Conservation (phyloP, 2,113 vertebrate genomes). For the Protobothrops mucrosquamatus region DNA sequence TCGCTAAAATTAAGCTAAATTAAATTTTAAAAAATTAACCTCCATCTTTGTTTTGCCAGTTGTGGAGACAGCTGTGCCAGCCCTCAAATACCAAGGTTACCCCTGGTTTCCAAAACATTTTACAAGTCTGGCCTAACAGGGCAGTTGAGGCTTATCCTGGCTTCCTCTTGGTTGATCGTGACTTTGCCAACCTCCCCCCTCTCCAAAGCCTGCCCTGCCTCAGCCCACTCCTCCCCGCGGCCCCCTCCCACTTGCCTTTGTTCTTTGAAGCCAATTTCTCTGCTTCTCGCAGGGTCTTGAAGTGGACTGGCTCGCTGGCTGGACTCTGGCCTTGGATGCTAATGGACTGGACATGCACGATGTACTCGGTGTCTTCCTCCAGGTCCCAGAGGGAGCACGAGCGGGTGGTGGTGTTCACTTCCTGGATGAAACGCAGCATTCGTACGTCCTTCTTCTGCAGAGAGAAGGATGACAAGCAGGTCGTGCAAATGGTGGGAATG, state of each 20-base stretch:
- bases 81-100: background rate
- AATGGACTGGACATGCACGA: conserved; percentile 92
- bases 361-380: conserved; percentile 95
- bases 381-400: conserved; percentile 94
- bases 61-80: background rate
- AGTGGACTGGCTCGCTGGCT: conserved; percentile 87
- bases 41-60: background rate
- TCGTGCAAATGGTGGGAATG: conserved; percentile 27
- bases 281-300: conserved; percentile 89
- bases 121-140: background rate
- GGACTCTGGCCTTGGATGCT: conserved; percentile 92
- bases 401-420: conserved; percentile 95
- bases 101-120: background rate
- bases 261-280: conserved; percentile 93
- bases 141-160: background rate
- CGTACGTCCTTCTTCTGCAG: conserved; percentile 91
- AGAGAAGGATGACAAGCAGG: background rate
- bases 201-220: background rate
- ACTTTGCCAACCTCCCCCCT: background rate
- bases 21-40: background rate
- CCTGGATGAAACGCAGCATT: conserved; percentile 96
- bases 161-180: background rate
- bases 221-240: fast-evolving
- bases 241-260: conserved; percentile 74
- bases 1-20: background rate